A percentile compares a stretch with the other conserved stretches of the same genome.
Conservation (phyloP, 2,113 vertebrate genomes). For the Calyptommatus sinebrachiatus region DNA sequence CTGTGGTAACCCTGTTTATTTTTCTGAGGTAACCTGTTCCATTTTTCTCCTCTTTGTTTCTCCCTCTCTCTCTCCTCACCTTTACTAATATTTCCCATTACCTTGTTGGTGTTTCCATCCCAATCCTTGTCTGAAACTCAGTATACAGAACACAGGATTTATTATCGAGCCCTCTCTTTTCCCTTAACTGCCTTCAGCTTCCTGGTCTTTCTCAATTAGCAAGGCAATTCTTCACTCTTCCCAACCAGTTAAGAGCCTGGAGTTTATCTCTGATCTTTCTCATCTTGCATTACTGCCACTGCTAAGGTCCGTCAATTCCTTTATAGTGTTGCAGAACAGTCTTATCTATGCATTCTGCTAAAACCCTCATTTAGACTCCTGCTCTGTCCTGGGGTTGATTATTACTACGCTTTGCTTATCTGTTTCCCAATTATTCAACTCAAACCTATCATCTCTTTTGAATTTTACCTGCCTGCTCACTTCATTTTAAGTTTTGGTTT, state of each 20-base stretch:
- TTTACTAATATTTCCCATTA: not conserved
- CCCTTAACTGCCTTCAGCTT: not conserved
- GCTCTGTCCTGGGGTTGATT: not conserved
- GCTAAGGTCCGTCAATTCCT: not conserved
- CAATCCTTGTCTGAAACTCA: constrained; percentile 3
- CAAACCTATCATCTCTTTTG: not conserved
- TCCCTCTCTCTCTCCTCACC: not conserved
- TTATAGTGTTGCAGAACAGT: not conserved
- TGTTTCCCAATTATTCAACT: not conserved
- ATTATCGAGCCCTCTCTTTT: not conserved
- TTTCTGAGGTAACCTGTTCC: not conserved
- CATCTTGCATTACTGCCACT: not conserved
- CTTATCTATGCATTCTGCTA: constrained; percentile 9
- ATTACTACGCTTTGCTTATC: not conserved
- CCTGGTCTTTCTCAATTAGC: not conserved
- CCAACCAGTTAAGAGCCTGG: not conserved
- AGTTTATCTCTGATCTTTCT: constrained; percentile 1
- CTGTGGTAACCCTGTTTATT: not conserved
- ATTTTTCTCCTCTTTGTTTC: not conserved
- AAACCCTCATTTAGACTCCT: not conserved
- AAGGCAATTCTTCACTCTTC: not conserved
- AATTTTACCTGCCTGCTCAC: not conserved
- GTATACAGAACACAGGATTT: not conserved
- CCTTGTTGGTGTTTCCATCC: not conserved
- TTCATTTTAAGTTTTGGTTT: not conserved